These are phyloP conservation scores for Muntiacus muntjak DNA, from an alignment of 2,113 vertebrate species.

Conservation along the genomic window DNA sequence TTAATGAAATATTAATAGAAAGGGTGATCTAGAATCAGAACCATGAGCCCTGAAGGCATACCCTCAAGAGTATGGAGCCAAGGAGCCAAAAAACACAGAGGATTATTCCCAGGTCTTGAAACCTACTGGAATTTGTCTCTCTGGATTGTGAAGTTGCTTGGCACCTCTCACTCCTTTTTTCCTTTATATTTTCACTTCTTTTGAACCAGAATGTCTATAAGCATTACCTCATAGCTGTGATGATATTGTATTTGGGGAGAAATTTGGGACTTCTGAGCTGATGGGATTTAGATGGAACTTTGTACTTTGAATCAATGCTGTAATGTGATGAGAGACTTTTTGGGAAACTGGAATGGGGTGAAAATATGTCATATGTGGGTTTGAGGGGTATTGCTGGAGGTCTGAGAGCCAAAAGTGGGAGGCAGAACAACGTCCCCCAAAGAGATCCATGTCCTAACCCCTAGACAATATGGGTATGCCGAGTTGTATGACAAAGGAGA, in stretches of 20 bases:
- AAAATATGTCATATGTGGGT: background rate
- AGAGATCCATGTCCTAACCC: background rate
- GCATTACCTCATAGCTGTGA: background rate
- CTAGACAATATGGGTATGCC: background rate
- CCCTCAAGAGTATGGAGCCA: background rate
- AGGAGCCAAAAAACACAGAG: background rate
- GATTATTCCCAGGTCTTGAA: background rate
- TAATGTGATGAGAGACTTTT: background rate
- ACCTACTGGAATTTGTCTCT: background rate
- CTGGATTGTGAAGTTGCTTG: background rate
- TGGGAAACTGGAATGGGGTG: background rate
- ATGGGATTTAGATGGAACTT: background rate
- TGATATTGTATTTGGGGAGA: background rate
- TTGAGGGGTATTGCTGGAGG: background rate
- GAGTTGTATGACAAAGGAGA: background rate
- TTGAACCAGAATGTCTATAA: background rate
- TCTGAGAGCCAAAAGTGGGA: background rate
- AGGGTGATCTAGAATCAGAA: background rate
- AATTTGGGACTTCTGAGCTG: background rate
- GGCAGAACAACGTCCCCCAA: background rate
- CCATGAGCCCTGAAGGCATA: background rate
- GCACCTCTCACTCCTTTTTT: background rate
- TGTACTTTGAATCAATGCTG: background rate
- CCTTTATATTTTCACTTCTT: background rate
- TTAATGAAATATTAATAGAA: background rate